phyloP scores from a whole-genome alignment of 2,888 invertebrate species.

The Lepidonotus clava region DNA sequence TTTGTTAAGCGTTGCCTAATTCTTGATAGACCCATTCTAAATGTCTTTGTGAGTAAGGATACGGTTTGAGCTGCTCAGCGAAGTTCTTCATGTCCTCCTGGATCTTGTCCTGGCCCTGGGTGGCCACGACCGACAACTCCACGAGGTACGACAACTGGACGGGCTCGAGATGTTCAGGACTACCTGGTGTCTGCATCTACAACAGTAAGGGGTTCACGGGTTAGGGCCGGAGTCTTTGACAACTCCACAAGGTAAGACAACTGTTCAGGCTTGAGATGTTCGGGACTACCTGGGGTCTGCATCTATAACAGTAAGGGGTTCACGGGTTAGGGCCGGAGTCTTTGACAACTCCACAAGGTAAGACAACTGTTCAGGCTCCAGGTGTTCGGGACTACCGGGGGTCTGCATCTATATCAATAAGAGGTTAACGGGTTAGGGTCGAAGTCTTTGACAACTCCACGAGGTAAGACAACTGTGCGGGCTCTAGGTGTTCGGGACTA shows the following conservation, averaged over 20 bases:
- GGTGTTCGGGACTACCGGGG: constrained; percentile 81
- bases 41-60: too few relatives aligned
- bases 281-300: constrained; percentile 82
- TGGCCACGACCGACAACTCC: constrained; percentile 91
- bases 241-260: constrained; percentile 96
- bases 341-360: constrained; percentile 95
- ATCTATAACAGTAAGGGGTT: constrained; percentile 83
- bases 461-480: constrained; percentile 94
- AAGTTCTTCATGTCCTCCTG: constrained; percentile 97
- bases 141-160: constrained; percentile 96
- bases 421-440: too few relatives aligned
- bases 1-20: not conserved
- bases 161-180: constrained; percentile 86
- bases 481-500: constrained; percentile 85
- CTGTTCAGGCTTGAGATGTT: constrained; percentile 90
- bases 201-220: too few relatives aligned
- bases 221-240: too few relatives aligned
- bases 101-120: constrained; percentile 87
- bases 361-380: constrained; percentile 93
- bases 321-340: too few relatives aligned
- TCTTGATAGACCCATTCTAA: not conserved
- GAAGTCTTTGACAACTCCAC: constrained; percentile 96
- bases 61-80: constrained; percentile 94
- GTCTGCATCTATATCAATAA: constrained; percentile 84
- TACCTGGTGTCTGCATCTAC: constrained; percentile 84